Base-by-base conservation (phyloP, 2,113 vertebrate species). In the Brachionichthys hirsutus region DNA sequence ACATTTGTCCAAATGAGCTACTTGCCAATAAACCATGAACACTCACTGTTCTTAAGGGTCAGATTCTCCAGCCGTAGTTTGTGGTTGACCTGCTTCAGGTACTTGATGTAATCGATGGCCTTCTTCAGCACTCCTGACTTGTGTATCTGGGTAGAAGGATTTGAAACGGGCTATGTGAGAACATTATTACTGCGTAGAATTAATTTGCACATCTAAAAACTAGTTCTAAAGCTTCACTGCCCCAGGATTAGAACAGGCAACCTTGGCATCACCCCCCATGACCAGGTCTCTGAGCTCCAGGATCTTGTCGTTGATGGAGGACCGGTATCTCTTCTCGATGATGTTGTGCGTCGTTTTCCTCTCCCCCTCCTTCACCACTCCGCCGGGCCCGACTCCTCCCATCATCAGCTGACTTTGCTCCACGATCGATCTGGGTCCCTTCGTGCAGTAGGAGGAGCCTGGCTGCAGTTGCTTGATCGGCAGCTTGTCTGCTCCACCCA, bases 271-370 rank as follows among this genome's bases (percentile, higher is more conserved):
- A 2, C 89, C 96, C 30, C 97, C 97, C 94, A 98, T 97, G 66
- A 98, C 95, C 19, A 99, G 88, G 80, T 99, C 94, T 66, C 98
- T 94, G 60, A 99, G 89, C 84, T 98, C 96, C 14, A 98, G 87
- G 62, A 99, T 99, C 85, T 98, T 98, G 84, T 99, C 97, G 6
- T 99, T 99, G 81, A 98, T 98, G 59, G 97, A 99, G 0, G 97
- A 99, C 0, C 97, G 89, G 59, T 99, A 98, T 1, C 97, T 88
- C 85, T 99, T 98, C 89, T 99, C 97, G n/a, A 99, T 98, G 78
- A 98, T 96, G 84, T 99, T 99, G 87, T 99, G 97, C 12, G 97
- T 98, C 0, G 96, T 98, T 80, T 95, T 92, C 76, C 93, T 93
- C 77, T 99, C 97, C 6, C 97, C 97, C 85, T 98, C 96, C 83